A percentile compares a stretch with the other conserved stretches of the same genome.
These are phyloP conservation scores for Manis pentadactyla DNA, from an alignment of 2,797 vertebrate genomes.

Conservation along the genomic window DNA sequence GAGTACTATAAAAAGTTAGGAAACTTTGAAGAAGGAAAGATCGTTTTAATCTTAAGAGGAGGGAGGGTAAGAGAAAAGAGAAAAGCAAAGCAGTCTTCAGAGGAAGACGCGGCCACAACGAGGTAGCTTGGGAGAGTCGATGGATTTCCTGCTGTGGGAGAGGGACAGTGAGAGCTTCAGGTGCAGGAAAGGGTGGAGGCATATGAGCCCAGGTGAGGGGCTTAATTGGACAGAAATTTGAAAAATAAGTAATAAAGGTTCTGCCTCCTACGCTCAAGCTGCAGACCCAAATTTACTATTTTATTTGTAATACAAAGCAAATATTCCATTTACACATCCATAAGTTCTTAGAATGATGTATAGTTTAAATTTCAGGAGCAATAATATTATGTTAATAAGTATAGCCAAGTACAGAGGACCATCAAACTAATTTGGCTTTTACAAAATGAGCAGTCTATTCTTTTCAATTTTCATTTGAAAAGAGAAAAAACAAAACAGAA, in stretches of 20 bases:
- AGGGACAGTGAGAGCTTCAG: rapidly evolving
- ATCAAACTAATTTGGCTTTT: background rate
- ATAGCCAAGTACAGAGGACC: background rate
- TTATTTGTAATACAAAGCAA: conserved; percentile 57
- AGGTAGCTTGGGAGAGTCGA: background rate
- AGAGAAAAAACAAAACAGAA: background rate
- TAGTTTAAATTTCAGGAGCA: conserved; percentile 38
- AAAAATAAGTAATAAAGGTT: background rate
- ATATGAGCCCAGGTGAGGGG: no score
- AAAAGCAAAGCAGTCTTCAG: background rate
- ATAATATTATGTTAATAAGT: background rate
- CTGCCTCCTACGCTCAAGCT: background rate
- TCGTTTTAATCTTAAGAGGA: background rate
- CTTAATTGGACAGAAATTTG: no score
- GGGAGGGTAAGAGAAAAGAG: background rate
- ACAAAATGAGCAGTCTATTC: background rate
- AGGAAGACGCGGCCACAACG: background rate
- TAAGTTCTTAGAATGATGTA: conserved; percentile 50
- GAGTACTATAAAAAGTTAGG: background rate
- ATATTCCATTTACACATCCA: conserved; percentile 53
- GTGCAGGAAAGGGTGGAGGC: background rate
- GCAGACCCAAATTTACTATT: conserved; percentile 15
- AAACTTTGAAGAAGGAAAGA: conserved; percentile 39
- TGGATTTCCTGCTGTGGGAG: background rate
- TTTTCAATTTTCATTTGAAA: background rate